Conservation (phyloP, 2,113 vertebrate species). For the Paramisgurnus dabryanus region DNA sequence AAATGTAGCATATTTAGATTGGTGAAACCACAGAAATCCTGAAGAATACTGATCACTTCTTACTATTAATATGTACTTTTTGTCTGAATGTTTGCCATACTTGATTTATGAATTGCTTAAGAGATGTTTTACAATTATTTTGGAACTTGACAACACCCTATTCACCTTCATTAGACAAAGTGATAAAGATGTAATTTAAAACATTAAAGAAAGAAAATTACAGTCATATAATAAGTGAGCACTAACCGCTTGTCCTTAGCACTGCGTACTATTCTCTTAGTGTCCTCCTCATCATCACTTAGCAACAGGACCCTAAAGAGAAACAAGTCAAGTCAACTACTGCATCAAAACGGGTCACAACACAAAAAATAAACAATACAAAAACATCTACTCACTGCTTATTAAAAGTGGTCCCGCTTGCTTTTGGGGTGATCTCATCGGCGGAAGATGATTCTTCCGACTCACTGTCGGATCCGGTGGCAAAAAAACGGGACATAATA, state of each 20-base stretch:
- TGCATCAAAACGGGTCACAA: neutral
- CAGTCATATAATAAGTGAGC: neutral
- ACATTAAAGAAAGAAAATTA: too few species aligned
- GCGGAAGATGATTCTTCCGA: constrained; percentile 86
- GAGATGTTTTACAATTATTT: too few species aligned
- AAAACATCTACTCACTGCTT: constrained; percentile 80
- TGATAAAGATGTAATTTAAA: too few species aligned
- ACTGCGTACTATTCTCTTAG: constrained; percentile 88
- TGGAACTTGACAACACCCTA: too few species aligned
- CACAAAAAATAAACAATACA: neutral
- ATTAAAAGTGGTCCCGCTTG: constrained; percentile 80
- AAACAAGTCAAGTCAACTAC: neutral
- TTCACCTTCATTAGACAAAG: too few species aligned
- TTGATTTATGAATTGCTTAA: too few species aligned
- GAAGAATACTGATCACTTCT: too few species aligned
- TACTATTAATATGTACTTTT: too few species aligned
- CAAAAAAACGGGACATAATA: constrained; percentile 88
- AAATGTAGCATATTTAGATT: neutral
- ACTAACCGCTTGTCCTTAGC: constrained; percentile 89
- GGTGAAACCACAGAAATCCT: neutral
- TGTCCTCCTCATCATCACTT: constrained; percentile 92
- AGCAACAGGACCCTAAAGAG: constrained; percentile 78
- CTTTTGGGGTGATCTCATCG: constrained; percentile 84
- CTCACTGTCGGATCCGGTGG: constrained; percentile 90
- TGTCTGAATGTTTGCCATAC: too few species aligned